These are phyloP conservation scores for Phania funesta DNA, from an alignment of 2,888 invertebrate genomes.

Conservation along the genomic window DNA sequence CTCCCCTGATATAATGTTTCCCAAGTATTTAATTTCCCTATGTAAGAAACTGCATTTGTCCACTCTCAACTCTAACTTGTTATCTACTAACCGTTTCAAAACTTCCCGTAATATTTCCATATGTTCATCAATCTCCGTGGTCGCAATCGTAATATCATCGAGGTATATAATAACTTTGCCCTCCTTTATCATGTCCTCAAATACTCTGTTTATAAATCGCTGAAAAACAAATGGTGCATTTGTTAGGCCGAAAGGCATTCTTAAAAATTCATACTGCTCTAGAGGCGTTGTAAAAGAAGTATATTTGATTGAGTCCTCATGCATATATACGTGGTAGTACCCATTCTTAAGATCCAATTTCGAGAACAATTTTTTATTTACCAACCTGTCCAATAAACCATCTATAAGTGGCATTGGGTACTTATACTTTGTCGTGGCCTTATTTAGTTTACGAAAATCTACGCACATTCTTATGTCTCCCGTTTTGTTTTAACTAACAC, in stretches of 20 bases:
- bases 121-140: slow-evolving; percentile 33
- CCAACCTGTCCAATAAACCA: slow-evolving; percentile 45
- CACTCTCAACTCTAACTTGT: slow-evolving; percentile 21
- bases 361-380: slow-evolving; percentile 33
- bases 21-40: slow-evolving; percentile 60
- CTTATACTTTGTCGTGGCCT: slow-evolving; percentile 41
- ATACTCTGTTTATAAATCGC: slow-evolving; percentile 28
- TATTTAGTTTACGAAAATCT: slow-evolving; percentile 44
- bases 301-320: slow-evolving; percentile 31
- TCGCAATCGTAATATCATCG: slow-evolving; percentile 18
- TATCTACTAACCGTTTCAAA: slow-evolving; percentile 52
- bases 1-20: slow-evolving; percentile 58
- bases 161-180: slow-evolving; percentile 57
- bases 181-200: slow-evolving; percentile 45
- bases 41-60: slow-evolving; percentile 30
- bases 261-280: slow-evolving; percentile 36
- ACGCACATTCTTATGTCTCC: slow-evolving; percentile 34
- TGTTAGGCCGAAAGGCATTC: slow-evolving; percentile 51
- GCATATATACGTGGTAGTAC: slow-evolving; percentile 36
- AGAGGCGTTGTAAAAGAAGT: slow-evolving; percentile 35
- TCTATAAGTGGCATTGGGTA: slow-evolving; percentile 55
- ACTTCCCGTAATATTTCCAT: slow-evolving; percentile 58
- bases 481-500: slow-evolving; percentile 44
- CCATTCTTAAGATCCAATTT: slow-evolving; percentile 60
- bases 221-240: slow-evolving; percentile 35